These are phyloP conservation scores for Tanypteryx hageni DNA, from an alignment of 2,888 invertebrate species.

Conservation along the genomic window DNA sequence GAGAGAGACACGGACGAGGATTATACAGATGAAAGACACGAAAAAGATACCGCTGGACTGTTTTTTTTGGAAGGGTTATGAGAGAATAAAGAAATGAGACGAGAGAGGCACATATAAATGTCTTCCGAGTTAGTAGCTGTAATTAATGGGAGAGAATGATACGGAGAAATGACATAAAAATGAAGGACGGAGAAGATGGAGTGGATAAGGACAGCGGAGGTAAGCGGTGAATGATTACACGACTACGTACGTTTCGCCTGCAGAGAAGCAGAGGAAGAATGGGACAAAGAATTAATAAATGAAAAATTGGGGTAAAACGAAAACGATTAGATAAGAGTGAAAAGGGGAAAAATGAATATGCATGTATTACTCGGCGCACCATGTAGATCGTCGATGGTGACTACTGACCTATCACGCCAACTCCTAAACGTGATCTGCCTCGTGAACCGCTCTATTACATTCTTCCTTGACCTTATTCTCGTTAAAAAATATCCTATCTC, in stretches of 20 bases:
- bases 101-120: no score
- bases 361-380: neutral
- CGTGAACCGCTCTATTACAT: no score
- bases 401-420: slow-evolving; percentile 10
- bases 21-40: neutral
- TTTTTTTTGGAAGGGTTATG: no score
- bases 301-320: no score
- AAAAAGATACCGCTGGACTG: neutral
- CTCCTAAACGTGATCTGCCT: neutral
- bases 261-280: no score
- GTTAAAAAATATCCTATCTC: neutral
- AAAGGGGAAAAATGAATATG: neutral
- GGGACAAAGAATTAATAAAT: no score
- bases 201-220: neutral
- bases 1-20: neutral
- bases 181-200: neutral
- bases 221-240: neutral
- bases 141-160: neutral
- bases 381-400: neutral
- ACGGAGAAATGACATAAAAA: neutral
- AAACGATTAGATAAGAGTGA: neutral
- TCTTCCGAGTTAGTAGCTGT: no score
- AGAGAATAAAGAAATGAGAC: no score
- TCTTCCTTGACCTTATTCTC: slow-evolving; percentile 3
- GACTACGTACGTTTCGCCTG: neutral